Percentiles rank a stretch among this genome's conserved stretches.
Evolutionary conservation across 2,113 vertebrate species (phyloP).

Genomic region (Diadophis punctatus): DNA sequence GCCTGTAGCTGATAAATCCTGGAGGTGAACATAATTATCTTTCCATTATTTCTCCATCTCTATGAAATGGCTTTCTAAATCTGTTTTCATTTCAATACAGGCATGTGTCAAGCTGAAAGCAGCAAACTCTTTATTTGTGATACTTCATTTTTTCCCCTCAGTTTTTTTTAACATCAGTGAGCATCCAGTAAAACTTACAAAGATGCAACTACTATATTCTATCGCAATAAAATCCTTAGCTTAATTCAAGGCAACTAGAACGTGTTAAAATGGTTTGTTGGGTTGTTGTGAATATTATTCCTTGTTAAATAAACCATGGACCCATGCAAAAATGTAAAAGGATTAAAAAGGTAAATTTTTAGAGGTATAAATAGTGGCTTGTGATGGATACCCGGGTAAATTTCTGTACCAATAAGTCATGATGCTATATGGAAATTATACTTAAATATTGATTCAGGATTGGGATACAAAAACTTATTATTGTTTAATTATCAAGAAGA

Average conservation of each 20-base stretch:
- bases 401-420: background rate
- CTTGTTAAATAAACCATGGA: background rate
- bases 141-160: background rate
- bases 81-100: background rate
- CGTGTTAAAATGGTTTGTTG: background rate
- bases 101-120: background rate
- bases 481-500: background rate
- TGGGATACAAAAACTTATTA: background rate
- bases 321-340: background rate
- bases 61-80: conserved; percentile 1
- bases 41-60: background rate
- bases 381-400: background rate
- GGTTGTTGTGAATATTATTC: background rate
- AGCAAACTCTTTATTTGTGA: background rate
- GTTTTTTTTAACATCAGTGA: conserved; percentile 18
- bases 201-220: conserved; percentile 1
- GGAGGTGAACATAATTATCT: background rate
- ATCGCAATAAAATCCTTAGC: background rate
- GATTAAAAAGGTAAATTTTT: too few relatives aligned
- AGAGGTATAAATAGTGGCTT: background rate
- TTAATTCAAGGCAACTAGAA: background rate
- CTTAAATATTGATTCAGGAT: background rate
- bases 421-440: background rate
- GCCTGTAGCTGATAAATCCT: background rate
- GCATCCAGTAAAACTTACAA: background rate